Evolutionary conservation across 2,113 vertebrate species (phyloP).

Genomic region (Cyanoramphus novaezelandiae): DNA sequence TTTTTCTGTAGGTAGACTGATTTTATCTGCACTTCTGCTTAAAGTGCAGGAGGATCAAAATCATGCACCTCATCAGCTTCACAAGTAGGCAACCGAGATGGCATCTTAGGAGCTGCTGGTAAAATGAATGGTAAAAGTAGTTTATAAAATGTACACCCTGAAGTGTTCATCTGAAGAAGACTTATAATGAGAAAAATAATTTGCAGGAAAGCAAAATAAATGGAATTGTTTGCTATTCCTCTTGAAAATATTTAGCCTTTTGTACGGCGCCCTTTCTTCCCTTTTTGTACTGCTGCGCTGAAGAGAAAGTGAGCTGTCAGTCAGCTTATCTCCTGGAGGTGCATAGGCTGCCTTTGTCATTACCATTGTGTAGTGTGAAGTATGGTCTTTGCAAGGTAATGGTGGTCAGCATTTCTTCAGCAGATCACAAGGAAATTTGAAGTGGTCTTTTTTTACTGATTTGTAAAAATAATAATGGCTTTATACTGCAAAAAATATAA

Average conservation of each 20-base stretch:
- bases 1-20: background rate
- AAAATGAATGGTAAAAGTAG: background rate
- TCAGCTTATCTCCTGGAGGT: background rate
- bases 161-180: background rate
- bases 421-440: background rate
- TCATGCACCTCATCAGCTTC: fast-evolving
- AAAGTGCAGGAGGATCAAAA: background rate
- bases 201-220: background rate
- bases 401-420: background rate
- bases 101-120: background rate
- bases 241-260: background rate
- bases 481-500: background rate
- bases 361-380: background rate
- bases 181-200: background rate
- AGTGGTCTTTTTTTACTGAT: background rate
- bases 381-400: background rate
- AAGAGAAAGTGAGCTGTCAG: background rate
- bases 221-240: background rate
- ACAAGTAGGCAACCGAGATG: fast-evolving
- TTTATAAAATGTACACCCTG: background rate
- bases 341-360: background rate
- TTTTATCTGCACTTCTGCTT: background rate
- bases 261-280: fast-evolving
- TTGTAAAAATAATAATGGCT: background rate
- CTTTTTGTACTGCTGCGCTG: background rate